Evolutionary conservation across 2,113 vertebrate species (phyloP), one percentile per base, ranked within the genome.

Genomic region (Spea bombifrons): DNA sequence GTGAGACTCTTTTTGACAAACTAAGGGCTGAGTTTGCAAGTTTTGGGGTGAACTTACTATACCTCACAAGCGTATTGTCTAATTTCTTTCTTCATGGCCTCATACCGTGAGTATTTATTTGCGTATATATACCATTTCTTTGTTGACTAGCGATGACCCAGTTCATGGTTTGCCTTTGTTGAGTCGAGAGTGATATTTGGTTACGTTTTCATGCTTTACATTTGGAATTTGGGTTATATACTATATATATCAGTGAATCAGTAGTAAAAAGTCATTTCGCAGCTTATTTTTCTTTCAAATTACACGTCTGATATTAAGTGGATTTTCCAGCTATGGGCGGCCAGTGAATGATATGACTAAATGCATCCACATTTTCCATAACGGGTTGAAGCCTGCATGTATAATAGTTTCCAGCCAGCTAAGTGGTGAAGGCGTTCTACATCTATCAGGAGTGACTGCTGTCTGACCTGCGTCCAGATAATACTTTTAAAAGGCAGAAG

Each of bases 361-460:
- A 66, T 66, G 30, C 30, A 30, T 16, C 68, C n/a, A 12, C 15
- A 52, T 70, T 70, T 70, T 50, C 68, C 47, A 70, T 17, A 15
- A 46, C n/a, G 43, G 53, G 53, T 73, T 7, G 13, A n/a, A 45
- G 55, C 16, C 30, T 55, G 45, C 30, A 55, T 61, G 55, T 4
- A 43, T 73, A 59, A 73, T 73, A 44, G 55, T 73, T 73, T 61
- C 71, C 71, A 73, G 55, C 30, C 30, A 59, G 52, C 8, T 46
- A 73, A 73, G 53, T 71, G 69, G 57, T 15, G 57, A 15, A 61
- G 57, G 15, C 30, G 2, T 30, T 30, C 30, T 30, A 30, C 30
- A 30, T 30, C 30, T 30, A 52, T 6, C 50, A 52, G 50, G 50
- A 61, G 10, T 30, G 30, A 30, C 30, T 30, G 30, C 30, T 30